phyloP scores from a whole-genome alignment of 2,797 vertebrate species.

The Mareca strepera region DNA sequence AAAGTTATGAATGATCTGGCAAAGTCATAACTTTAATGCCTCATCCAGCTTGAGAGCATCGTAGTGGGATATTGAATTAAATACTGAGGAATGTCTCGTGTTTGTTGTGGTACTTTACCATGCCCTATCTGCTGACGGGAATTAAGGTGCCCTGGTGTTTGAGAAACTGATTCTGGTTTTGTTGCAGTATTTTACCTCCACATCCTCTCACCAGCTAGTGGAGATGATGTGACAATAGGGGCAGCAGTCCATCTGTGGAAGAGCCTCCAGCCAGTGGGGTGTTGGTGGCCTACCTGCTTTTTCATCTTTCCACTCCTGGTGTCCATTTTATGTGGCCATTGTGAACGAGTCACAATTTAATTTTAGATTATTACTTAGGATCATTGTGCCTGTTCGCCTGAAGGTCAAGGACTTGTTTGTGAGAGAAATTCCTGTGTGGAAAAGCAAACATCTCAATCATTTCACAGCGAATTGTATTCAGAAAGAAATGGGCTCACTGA shows the following conservation, averaged over 20 bases:
- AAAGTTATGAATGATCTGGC: neutral
- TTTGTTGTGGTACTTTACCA: neutral
- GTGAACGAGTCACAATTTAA: neutral
- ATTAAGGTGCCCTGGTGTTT: neutral
- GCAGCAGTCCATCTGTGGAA: neutral
- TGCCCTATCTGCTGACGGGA: neutral
- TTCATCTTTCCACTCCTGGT: neutral
- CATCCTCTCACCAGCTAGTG: neutral
- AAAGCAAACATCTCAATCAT: neutral
- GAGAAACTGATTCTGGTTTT: neutral
- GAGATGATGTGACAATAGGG: neutral
- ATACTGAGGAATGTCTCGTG: neutral
- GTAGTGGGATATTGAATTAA: neutral
- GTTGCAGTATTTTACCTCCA: neutral
- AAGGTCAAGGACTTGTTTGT: constrained; percentile 20
- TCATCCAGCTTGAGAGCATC: neutral
- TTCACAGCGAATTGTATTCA: constrained; percentile 22
- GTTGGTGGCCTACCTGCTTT: neutral
- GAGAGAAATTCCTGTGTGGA: neutral
- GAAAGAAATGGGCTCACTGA: neutral
- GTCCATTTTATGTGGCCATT: neutral
- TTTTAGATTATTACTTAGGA: neutral
- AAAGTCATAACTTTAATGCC: neutral
- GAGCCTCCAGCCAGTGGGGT: neutral
- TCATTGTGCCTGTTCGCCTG: neutral